Conservation (phyloP, 2,797 vertebrate species). For the Poecilia velifera region DNA sequence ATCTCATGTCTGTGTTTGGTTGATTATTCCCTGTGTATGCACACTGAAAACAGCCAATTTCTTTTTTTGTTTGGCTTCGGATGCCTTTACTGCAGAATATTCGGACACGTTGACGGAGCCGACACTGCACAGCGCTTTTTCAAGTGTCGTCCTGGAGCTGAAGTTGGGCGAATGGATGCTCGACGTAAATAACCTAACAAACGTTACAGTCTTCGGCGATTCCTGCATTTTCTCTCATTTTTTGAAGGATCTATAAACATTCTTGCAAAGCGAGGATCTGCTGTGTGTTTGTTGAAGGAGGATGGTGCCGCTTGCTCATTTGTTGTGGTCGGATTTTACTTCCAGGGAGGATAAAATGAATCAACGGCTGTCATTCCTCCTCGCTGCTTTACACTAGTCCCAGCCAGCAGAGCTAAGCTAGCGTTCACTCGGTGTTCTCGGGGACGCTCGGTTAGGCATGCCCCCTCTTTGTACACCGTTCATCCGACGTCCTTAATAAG, state of each 20-base stretch:
- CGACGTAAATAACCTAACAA: constrained; percentile 74
- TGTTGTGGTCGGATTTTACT: constrained; percentile 83
- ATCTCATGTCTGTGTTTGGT: constrained; percentile 27
- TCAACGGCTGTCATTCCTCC: constrained; percentile 80
- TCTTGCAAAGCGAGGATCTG: constrained; percentile 49
- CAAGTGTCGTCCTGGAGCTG: constrained; percentile 76
- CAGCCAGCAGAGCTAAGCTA: constrained; percentile 73
- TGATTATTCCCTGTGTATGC: constrained; percentile 9
- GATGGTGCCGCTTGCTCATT: constrained; percentile 73
- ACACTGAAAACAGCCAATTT: constrained; percentile 4
- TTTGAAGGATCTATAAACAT: constrained; percentile 61
- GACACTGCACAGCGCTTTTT: constrained; percentile 71
- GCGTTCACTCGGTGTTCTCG: constrained; percentile 49
- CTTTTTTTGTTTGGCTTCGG: constrained; percentile 29
- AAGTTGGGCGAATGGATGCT: constrained; percentile 83
- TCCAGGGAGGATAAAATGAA: constrained; percentile 82
- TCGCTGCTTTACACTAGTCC: constrained; percentile 72
- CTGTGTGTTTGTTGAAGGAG: constrained; percentile 55
- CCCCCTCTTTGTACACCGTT: constrained; percentile 47
- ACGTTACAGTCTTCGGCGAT: constrained; percentile 41
- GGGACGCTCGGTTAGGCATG: constrained; percentile 72
- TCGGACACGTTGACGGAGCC: constrained; percentile 76
- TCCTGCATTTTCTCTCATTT: constrained; percentile 19
- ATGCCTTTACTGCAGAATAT: constrained; percentile 64
- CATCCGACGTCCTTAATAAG: constrained; percentile 55